Conservation (phyloP, 2,113 vertebrate genomes). For the Galemys pyrenaicus region DNA sequence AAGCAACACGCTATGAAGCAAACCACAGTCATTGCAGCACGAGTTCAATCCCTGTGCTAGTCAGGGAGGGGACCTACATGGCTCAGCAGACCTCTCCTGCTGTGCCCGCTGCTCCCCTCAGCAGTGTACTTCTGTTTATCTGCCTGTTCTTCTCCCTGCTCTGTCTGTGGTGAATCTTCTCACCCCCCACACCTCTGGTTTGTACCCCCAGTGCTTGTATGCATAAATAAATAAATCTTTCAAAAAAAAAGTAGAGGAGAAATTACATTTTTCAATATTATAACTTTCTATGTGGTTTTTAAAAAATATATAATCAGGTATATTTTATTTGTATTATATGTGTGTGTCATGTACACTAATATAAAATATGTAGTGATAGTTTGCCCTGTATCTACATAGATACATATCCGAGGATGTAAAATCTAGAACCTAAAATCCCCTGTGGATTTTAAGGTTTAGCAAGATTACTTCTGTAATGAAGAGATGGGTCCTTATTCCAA, state of each 20-base stretch:
- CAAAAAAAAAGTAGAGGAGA: neutral
- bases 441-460: neutral
- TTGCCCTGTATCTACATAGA: neutral
- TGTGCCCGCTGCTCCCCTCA: too few relatives aligned
- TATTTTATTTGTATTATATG: neutral
- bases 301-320: neutral
- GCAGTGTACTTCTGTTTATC: too few relatives aligned
- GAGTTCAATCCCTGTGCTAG: too few relatives aligned
- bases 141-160: too few relatives aligned
- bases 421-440: neutral
- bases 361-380: neutral
- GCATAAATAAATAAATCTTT: too few relatives aligned
- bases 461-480: neutral
- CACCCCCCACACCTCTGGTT: too few relatives aligned
- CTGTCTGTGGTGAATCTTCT: too few relatives aligned
- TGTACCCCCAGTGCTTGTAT: too few relatives aligned
- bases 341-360: neutral
- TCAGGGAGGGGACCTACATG: too few relatives aligned
- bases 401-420: neutral
- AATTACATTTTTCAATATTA: neutral
- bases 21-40: too few relatives aligned
- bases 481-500: neutral
- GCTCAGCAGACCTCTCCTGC: too few relatives aligned
- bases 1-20: too few relatives aligned
- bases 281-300: neutral